A percentile compares a stretch with the other conserved stretches of the same genome.
Evolutionary conservation across 1,140 invertebrate genomes (phyloP).

Genomic region (Spodoptera frugiperda): DNA sequence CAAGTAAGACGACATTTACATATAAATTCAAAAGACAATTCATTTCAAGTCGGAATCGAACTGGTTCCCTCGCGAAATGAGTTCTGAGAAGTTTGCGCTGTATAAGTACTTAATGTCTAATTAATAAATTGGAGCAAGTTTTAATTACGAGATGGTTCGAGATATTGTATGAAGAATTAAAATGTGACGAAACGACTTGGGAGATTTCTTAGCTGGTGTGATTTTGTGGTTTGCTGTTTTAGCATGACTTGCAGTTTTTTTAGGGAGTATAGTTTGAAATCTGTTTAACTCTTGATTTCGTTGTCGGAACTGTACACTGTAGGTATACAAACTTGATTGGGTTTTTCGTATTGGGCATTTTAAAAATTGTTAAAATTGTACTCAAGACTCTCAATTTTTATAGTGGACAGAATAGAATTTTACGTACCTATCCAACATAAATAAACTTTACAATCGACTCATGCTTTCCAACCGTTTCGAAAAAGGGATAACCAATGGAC

Average conservation of each 20-base stretch:
- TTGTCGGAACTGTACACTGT: too few species aligned
- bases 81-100: conserved; percentile 55
- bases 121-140: conserved; percentile 51
- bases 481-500: conserved; percentile 35
- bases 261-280: not conserved
- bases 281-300: too few species aligned
- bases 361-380: too few species aligned
- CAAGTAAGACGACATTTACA: conserved; percentile 57
- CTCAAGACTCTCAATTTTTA: too few species aligned
- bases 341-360: too few species aligned
- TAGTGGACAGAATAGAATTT: not conserved
- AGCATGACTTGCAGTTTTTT: too few species aligned
- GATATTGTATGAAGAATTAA: conserved; percentile 22
- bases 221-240: not conserved
- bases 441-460: not conserved
- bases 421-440: not conserved
- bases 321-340: too few species aligned
- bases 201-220: not conserved
- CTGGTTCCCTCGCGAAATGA: conserved; percentile 56
- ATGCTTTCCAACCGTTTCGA: conserved; percentile 5
- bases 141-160: conserved; percentile 49
- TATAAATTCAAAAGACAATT: conserved; percentile 69
- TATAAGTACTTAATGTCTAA: conserved; percentile 52
- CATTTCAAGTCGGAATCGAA: conserved; percentile 62
- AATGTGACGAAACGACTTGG: conserved; percentile 1